phyloP scores from a whole-genome alignment of 1,140 invertebrate species.

The Luehdorfia chinensis region DNA sequence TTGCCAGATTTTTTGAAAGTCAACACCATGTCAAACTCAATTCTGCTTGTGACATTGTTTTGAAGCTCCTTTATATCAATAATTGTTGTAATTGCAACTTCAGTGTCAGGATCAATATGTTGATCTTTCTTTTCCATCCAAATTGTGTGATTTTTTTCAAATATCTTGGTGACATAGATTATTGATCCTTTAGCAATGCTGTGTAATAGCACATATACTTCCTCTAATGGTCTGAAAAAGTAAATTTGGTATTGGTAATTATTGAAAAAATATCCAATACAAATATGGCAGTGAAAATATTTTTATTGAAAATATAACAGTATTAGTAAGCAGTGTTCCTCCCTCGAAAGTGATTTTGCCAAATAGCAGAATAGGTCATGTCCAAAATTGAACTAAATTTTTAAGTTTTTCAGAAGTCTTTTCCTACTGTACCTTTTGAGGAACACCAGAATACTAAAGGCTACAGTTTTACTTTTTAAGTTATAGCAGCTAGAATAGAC shows the following conservation, averaged over 20 bases:
- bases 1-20: constrained; percentile 33
- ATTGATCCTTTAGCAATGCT: constrained; percentile 29
- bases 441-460: too few species aligned
- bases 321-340: too few species aligned
- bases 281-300: not conserved
- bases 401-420: too few species aligned
- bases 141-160: constrained; percentile 22
- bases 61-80: constrained; percentile 44
- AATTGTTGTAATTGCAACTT: constrained; percentile 28
- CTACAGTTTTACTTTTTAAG: too few species aligned
- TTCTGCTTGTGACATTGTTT: constrained; percentile 24
- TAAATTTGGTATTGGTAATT: constrained; percentile 13
- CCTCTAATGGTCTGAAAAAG: constrained; percentile 42
- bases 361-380: too few species aligned
- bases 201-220: constrained; percentile 44
- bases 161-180: constrained; percentile 48
- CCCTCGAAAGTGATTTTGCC: too few species aligned
- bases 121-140: constrained; percentile 38
- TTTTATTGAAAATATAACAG: too few species aligned
- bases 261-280: too few species aligned
- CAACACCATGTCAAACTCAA: constrained; percentile 45
- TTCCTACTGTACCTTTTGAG: too few species aligned
- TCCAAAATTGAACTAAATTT: too few species aligned
- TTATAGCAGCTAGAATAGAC: too few species aligned
- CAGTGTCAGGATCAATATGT: constrained; percentile 18